Evolutionary conservation across 2,113 vertebrate genomes (phyloP).

Genomic region (Onychorhynchus coronatus): DNA sequence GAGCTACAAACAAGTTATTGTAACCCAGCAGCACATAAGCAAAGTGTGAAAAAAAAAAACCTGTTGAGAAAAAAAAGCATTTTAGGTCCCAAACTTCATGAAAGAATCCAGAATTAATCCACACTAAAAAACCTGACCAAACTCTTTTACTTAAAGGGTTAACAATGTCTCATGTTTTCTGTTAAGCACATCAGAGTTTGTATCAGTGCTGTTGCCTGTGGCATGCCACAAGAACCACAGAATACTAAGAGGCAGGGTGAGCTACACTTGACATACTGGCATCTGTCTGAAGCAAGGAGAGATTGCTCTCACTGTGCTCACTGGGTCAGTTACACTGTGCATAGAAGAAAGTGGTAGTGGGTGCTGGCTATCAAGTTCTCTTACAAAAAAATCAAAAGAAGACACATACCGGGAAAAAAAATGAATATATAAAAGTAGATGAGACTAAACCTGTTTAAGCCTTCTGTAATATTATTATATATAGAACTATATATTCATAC

Average conservation of each 20-base stretch:
- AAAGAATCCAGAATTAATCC: not conserved
- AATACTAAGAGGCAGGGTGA: not conserved
- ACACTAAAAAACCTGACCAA: not conserved
- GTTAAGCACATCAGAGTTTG: not conserved
- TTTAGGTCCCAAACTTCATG: not conserved
- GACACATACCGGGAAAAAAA: not conserved
- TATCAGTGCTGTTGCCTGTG: not conserved
- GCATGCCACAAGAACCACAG: not conserved
- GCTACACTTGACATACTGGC: not conserved
- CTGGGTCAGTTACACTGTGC: not conserved
- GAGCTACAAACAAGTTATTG: not conserved
- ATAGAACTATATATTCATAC: not conserved
- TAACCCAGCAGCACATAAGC: not conserved
- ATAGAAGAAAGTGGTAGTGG: not conserved
- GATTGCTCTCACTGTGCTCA: accelerated
- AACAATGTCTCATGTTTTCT: not conserved
- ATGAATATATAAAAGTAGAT: not conserved
- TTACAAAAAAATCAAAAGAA: not conserved
- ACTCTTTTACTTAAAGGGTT: not conserved
- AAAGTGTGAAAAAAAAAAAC: not conserved
- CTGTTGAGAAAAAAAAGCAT: not conserved
- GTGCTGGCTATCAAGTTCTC: not conserved
- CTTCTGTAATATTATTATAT: not conserved
- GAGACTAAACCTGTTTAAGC: not conserved
- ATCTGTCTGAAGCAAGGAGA: not conserved